Evolutionary conservation across 2,888 invertebrate genomes (phyloP), one percentile per base, ranked within the genome.

Genomic region (Eudemis profundana): DNA sequence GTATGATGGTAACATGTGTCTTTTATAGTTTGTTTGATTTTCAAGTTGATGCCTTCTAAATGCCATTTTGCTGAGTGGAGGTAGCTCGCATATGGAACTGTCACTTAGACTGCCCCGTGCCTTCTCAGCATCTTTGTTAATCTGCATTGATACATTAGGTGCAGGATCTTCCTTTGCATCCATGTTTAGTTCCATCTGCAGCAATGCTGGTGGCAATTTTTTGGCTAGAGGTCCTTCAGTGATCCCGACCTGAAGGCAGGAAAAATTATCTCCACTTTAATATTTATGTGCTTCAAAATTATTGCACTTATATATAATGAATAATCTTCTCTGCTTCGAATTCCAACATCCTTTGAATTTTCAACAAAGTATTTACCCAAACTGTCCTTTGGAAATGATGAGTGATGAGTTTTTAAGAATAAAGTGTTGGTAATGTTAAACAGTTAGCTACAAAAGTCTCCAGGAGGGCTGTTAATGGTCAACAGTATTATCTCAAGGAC

Each of bases 211-310:
- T 87, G 89, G 89, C 88, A 90, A 86, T 77, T 83, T 90, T 87
- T 87, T 89, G 86, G 82, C 83, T 83, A 85, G 87, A 82, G 90
- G 90, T 86, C 87, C 91, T 89, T 91, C 91, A 90, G 90, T 90
- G 90, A 89, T 89, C 90, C 91, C 92, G 87, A 92, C 92, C 92
- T 92, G 92, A 90, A 91, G 92, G 90, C 91, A 92, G 91, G 91
- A 92, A 92, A 92, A 92, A 92, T 92, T 81, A 90, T 90, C 92
- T 91, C 90, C 92, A 91, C 89, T 91, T 92, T 92, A 92, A 76
- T 89, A 87, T 90, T 87, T 82, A 89, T 90, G 90, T 87, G 90
- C 88, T 87, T 90, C 82, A 85, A 85, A 86, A 86, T 82, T 83
- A 84, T 81, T 82, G 83, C 83, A 82, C 78, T 80, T 74, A 76